phyloP scores from a whole-genome alignment of 2,113 vertebrate species.

The Hucho hucho region DNA sequence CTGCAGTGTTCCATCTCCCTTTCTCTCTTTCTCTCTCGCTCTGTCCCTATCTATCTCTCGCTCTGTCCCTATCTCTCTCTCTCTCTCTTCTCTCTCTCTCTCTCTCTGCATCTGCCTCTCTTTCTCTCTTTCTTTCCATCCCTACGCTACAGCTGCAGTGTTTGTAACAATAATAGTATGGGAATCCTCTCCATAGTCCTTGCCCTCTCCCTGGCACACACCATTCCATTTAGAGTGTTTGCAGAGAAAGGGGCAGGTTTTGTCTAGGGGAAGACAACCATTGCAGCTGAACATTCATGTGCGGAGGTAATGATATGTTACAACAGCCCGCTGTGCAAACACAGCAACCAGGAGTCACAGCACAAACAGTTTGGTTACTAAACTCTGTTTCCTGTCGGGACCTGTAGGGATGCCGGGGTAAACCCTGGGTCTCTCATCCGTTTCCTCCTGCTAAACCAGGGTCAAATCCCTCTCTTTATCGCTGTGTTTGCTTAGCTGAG shows the following conservation, averaged over 20 bases:
- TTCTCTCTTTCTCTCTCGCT: not conserved
- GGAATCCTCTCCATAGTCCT: not conserved
- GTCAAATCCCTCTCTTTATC: conserved; percentile 64
- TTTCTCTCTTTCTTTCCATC: conserved; percentile 8
- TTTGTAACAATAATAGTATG: not conserved
- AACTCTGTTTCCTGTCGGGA: conserved; percentile 42
- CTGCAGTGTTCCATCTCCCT: conserved; percentile 48
- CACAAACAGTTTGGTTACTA: conserved; percentile 60
- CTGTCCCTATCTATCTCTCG: not conserved
- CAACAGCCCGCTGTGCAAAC: conserved; percentile 55
- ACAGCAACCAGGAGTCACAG: conserved; percentile 66
- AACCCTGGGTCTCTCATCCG: conserved; percentile 53
- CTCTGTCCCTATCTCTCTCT: not conserved
- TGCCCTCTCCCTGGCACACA: conserved; percentile 1
- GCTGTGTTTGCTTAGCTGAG: conserved; percentile 66
- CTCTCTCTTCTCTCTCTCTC: not conserved
- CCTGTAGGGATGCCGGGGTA: conserved; percentile 54
- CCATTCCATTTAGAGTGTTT: conserved; percentile 37
- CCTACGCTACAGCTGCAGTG: not conserved
- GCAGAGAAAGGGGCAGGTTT: conserved; percentile 59
- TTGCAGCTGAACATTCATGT: conserved; percentile 40
- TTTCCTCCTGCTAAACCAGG: conserved; percentile 61
- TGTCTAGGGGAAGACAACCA: conserved; percentile 41
- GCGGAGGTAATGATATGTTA: conserved; percentile 66
- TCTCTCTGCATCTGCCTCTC: no score